Base-by-base conservation (phyloP, 2,113 vertebrate species). In the Acrocephalus arundinaceus region DNA sequence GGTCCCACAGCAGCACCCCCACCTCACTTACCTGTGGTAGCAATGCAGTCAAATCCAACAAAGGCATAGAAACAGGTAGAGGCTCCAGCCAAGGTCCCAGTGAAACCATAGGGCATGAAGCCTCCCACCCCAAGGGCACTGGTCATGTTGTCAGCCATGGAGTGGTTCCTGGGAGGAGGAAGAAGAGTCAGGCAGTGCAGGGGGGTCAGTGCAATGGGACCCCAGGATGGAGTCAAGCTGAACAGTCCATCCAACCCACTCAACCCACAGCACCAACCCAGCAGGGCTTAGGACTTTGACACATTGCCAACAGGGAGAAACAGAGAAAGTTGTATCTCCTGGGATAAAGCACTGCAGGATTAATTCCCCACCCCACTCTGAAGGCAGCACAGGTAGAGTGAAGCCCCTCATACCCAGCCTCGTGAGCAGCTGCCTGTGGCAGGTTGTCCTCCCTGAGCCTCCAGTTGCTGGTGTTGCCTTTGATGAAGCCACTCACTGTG, bases 31-130 rank as follows among this genome's bases (percentile, higher is more conserved):
- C 99, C 98, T 68, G 96, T 98, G 33, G 98, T 99, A 23, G 98
- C 98, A 5, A 99, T 98, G 95, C 98, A 99, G 96, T 99, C 98
- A 93, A 99, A 99, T 16, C 98, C 99, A 94, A 99, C 98, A 91
- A 99, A 99, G 25, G 98, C 99, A 83, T 99, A 99, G 96, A 99
- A 99, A 86, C 98, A 99, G 7, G 98, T 96, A 22, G 98, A 98
- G 65, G 98, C 99, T 92, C 98, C 99, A 15, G 98, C 97, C 93
- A 99, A 52, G 1, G 98, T 99, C 49, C 99, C 98, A 46, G 89
- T 93, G 31, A 99, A 94, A 46, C 98, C 98, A 30, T 98, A 98
- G 7, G 98, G 98, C 93, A 99, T 98, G 97, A 99, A 99, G 30
- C 98, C 98, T 16, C 98, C 99, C 5, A 11, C 46, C 48, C 98